These are phyloP conservation scores for Tenrec ecaudatus DNA, from an alignment of 2,113 vertebrate species.

Conservation along the genomic window DNA sequence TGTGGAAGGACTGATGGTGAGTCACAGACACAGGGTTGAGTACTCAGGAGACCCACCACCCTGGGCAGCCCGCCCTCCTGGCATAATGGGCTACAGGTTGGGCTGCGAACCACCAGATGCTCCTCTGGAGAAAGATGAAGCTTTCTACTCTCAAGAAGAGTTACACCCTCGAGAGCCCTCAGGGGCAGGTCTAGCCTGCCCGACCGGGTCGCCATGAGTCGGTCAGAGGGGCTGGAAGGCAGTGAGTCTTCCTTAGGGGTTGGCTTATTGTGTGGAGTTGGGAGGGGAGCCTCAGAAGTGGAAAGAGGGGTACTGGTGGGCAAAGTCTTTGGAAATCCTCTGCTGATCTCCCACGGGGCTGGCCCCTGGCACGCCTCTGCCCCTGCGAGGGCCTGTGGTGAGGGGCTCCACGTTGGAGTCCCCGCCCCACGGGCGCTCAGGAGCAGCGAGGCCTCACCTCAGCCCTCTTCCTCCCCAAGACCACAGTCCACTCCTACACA, in stretches of 20 bases:
- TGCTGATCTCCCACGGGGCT: not conserved
- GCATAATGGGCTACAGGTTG: no score
- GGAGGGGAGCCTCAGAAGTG: not conserved
- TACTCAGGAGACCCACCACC: not conserved
- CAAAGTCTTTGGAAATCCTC: not conserved
- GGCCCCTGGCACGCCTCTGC: not conserved
- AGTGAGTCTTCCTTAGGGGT: not conserved
- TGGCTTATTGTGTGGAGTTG: not conserved
- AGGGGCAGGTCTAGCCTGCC: no score
- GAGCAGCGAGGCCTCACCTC: slow-evolving; percentile 18
- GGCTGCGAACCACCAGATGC: no score
- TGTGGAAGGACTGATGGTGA: slow-evolving; percentile 94
- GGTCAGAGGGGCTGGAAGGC: no score
- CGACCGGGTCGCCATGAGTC: no score
- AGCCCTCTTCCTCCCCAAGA: slow-evolving; percentile 82
- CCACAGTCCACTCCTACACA: slow-evolving; percentile 94
- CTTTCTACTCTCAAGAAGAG: no score
- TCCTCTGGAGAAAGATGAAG: no score
- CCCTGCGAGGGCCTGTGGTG: not conserved
- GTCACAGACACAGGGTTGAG: slow-evolving; percentile 6
- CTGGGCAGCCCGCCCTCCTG: no score
- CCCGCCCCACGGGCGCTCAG: not conserved
- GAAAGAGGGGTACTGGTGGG: no score
- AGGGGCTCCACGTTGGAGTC: not conserved
- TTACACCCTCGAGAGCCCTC: no score